Base-by-base conservation (phyloP, 2,797 vertebrate species). In the Gymnoscopelus braueri region DNA sequence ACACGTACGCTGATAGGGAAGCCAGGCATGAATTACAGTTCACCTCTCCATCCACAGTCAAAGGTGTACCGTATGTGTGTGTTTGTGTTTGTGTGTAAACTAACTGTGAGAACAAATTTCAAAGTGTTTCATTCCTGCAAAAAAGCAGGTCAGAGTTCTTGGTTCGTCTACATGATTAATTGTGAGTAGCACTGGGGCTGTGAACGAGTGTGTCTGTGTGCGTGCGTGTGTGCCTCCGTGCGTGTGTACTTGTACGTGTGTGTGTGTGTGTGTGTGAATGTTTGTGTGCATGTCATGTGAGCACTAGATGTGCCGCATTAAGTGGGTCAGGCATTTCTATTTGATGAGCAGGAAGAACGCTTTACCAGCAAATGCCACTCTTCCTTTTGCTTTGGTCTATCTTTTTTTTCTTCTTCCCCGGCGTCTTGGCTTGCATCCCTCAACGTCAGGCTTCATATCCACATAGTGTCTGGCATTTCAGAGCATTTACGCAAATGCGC, bases 301-400 rank as follows among this genome's bases (percentile, higher is more conserved):
- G 84, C 65, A 78, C 75, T 7, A 86, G 72, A 83, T 81, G 74
- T 79, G 84, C 77, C 84, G 24, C 75, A 88, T 84, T 85, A 91
- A 91, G 81, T 92, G 85, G 91, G 91, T 90, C 91, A 92, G 68
- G 63, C 87, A 90, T 91, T 61, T 87, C 74, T 89, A 81, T 88
- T 92, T 89, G 83, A 91, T 91, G 87, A 92, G 81, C 69, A 75
- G 72, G 64, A 83, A 77, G 65, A 72, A 56, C 75, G 71, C 68
- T 76, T 82, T 63, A 81, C 71, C 72, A 82, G 83, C 86, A 81
- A 81, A 79, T 80, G 78, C 66, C 84, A 80, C 72, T 80, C 84
- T 72, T 66, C 63, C 66, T 67, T 75, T 79, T 74, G 65, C 81
- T 86, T 79, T 35, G 32, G 4, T 35, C 32, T 35, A 35, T 35